Conservation (phyloP, 1,140 invertebrate genomes). For the Drosophila triauraria region DNA sequence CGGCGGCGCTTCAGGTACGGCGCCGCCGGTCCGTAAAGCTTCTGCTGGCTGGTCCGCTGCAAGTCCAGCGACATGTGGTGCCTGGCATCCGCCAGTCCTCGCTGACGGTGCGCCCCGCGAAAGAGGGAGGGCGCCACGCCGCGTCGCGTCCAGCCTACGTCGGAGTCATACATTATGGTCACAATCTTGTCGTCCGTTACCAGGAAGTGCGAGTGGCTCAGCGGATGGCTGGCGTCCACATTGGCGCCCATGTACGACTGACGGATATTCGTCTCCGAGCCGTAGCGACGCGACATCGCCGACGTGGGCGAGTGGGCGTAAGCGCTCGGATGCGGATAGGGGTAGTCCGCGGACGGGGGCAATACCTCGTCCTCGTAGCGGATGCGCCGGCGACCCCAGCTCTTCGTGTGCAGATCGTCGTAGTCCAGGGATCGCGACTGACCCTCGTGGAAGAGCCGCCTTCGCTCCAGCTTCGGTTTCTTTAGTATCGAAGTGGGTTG, state of each 20-base stretch:
- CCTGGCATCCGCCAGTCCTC: constrained; percentile 54
- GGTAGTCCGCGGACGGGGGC: constrained; percentile 36
- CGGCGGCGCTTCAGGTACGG: constrained; percentile 76
- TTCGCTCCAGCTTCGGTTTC: constrained; percentile 77
- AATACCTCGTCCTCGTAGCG: constrained; percentile 79
- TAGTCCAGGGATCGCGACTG: constrained; percentile 82
- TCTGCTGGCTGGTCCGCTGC: constrained; percentile 79
- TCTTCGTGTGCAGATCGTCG: constrained; percentile 81
- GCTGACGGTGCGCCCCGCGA: constrained; percentile 61
- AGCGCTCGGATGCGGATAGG: constrained; percentile 32
- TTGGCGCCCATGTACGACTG: constrained; percentile 84
- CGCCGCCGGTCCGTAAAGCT: constrained; percentile 74
- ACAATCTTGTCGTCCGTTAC: constrained; percentile 85
- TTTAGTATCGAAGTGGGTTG: constrained; percentile 80
- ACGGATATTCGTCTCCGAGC: constrained; percentile 81
- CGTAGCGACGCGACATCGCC: constrained; percentile 70
- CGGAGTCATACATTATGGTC: constrained; percentile 85
- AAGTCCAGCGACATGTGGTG: constrained; percentile 81
- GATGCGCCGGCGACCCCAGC: constrained; percentile 77
- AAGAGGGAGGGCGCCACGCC: constrained; percentile 77
- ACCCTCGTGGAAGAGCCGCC: constrained; percentile 77
- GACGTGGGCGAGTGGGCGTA: constrained; percentile 40
- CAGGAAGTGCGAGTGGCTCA: constrained; percentile 85
- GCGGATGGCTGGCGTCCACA: constrained; percentile 72
- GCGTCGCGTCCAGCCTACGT: constrained; percentile 84